Evolutionary conservation across 2,888 invertebrate genomes (phyloP).

Genomic region (Drosophila niveifrons): DNA sequence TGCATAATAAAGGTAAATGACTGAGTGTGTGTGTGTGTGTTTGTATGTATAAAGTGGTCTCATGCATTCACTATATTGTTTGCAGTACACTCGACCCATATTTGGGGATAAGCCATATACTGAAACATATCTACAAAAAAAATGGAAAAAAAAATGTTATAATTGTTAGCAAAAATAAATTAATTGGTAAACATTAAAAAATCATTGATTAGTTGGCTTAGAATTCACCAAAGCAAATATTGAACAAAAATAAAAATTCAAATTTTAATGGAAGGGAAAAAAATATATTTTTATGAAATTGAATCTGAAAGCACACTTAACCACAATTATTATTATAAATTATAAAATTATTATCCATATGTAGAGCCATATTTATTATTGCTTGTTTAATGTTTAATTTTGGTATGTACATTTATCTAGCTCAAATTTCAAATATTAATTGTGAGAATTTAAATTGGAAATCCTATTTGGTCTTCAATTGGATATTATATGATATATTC

Average conservation of each 20-base stretch:
- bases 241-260: no score
- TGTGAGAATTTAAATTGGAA: no score
- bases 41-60: neutral
- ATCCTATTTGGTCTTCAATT: no score
- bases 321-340: no score
- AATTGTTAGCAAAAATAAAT: constrained; percentile 23
- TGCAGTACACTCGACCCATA: constrained; percentile 49
- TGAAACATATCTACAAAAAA: constrained; percentile 11
- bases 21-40: neutral
- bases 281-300: no score
- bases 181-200: constrained; percentile 10
- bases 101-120: constrained; percentile 28
- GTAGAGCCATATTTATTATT: neutral
- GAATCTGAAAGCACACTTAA: no score
- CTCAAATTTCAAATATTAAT: no score
- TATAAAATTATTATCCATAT: no score
- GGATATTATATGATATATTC: no score
- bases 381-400: no score
- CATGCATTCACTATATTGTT: constrained; percentile 33
- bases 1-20: neutral
- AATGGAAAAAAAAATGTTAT: constrained; percentile 19
- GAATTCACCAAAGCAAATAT: neutral
- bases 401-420: no score
- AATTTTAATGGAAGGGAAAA: no score
- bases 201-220: neutral